Base-by-base conservation (phyloP, 2,113 vertebrate species). In the Vulpes vulpes region DNA sequence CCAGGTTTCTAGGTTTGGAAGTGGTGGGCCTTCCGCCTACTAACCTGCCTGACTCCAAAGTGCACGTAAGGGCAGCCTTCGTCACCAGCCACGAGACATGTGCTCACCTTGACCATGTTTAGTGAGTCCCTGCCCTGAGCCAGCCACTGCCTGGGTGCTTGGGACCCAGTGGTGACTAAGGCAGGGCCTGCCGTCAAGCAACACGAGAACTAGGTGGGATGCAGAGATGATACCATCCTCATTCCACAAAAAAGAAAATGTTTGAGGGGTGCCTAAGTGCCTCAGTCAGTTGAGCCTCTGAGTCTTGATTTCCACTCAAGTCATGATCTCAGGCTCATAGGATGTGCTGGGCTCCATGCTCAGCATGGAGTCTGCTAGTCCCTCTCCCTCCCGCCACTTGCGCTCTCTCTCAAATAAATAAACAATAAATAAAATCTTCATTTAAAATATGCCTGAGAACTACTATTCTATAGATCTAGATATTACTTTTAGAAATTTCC, bases 401-500 rank as follows among this genome's bases (percentile, higher is more conserved):
- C 67, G n/a, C 16, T 69, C 32, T 69, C 67, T 67, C 15, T 69
- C 67, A 69, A 69, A n/a, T 69, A 17, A n/a, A n/a, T 69, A 32
- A 69, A 69, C 32, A 8, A 57, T 57, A 57, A 69, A 55, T 55
- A 55, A 55, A 55, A 19, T 69, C 16, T n/a, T n/a, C 27, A 69
- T 69, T 69, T n/a, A 69, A 69, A 43, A 43, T 43, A 43, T 43
- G 43, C 43, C 43, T 43, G 43, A 43, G 43, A 43, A 43, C 14
- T 76, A 14, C 3, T 59, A 25, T 49, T 49, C 53, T 93, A 25
- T n/a, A 64, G 60, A 60, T 87, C 14, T 59, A 87, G 59, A 65
- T 82, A 79, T 8, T 71, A 17, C 43, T 86, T 93, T 81, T 59
- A 80, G 64, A 91, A 84, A 51, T 67, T 67, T 96, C 69, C 53